Evolutionary conservation across 2,888 invertebrate genomes (phyloP), one percentile per base, ranked within the genome.

Genomic region (Cosmia trapezina): DNA sequence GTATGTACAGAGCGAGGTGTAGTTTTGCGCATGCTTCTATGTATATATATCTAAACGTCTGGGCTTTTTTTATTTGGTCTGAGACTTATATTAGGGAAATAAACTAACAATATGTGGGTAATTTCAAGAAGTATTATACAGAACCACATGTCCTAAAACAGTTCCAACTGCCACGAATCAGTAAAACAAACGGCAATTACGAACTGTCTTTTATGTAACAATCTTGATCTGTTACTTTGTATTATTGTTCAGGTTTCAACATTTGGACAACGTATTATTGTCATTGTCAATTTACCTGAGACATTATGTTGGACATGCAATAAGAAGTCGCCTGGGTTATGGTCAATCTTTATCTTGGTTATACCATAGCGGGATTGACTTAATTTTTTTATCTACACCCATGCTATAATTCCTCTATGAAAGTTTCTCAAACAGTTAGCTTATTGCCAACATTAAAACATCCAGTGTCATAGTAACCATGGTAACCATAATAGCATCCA

Each of bases 111-210:
- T 43, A 43, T 43, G 43, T 43, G 43, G 11, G 43, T 43, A 43
- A 43, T 7, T 1, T 43, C 11, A 43, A 11, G 43, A 43, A 43
- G 43, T 43, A 17, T 14, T 8, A 7, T 63, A 59, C 86, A n/a
- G 86, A 86, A 83, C 83, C 75, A 57, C 11, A 9, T 4, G 5
- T 19, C 7, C 1, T 22, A 53, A 33, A 17, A 8, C 47, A 11
- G 41, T 22, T n/a, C 22, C 0, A 17, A 49, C 70, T 66, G n/a
- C 12, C 51, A 17, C 37, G 53, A 76, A 68, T 76, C 73, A 83
- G 76, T 73, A 41, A 73, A 83, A 86, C 81, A 86, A 86, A 85
- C 56, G 76, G 41, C 78, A 86, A 83, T 87, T 86, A 84, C 76
- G 5, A 54, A 68, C 64, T 59, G 56, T 72, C 73, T 72, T 85